phyloP scores from a whole-genome alignment of 1,140 invertebrate genomes.

The Drosophila hydei region DNA sequence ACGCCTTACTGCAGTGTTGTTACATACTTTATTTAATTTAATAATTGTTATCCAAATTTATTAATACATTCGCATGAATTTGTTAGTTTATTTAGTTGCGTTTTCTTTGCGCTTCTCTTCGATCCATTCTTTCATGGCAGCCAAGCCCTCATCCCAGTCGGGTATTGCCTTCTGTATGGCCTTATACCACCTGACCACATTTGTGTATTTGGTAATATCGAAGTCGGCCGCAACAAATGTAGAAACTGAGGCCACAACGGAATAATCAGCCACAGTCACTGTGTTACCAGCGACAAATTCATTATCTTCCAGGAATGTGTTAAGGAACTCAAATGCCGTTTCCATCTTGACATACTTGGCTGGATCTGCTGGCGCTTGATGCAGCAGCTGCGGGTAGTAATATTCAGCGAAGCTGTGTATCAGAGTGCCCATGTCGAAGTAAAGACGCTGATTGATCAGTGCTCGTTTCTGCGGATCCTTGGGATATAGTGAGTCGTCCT shows the following conservation, averaged over 20 bases:
- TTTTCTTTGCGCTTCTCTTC: constrained; percentile 1
- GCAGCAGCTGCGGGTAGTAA: constrained; percentile 89
- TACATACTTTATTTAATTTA: background rate
- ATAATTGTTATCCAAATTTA: background rate
- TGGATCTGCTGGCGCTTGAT: constrained; percentile 85
- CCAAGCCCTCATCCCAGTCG: constrained; percentile 87
- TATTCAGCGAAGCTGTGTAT: constrained; percentile 86
- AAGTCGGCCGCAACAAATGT: constrained; percentile 87
- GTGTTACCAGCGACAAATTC: constrained; percentile 87
- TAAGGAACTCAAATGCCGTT: constrained; percentile 86
- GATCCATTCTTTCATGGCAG: constrained; percentile 49
- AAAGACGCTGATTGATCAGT: constrained; percentile 88
- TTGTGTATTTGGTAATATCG: constrained; percentile 87
- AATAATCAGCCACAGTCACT: constrained; percentile 90
- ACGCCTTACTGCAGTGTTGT: too few relatives aligned
- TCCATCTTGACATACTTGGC: constrained; percentile 87
- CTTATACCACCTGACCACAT: constrained; percentile 88
- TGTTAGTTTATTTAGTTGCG: background rate
- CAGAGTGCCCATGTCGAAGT: constrained; percentile 89
- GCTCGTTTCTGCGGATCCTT: constrained; percentile 87
- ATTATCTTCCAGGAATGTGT: constrained; percentile 87
- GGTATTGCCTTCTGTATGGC: constrained; percentile 88
- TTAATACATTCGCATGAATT: too few relatives aligned
- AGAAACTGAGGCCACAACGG: constrained; percentile 86
- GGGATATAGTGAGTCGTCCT: constrained; percentile 88